A percentile compares a stretch with the other conserved stretches of the same genome.
Conservation (phyloP, 2,113 vertebrate species). For the Asarcornis scutulata region DNA sequence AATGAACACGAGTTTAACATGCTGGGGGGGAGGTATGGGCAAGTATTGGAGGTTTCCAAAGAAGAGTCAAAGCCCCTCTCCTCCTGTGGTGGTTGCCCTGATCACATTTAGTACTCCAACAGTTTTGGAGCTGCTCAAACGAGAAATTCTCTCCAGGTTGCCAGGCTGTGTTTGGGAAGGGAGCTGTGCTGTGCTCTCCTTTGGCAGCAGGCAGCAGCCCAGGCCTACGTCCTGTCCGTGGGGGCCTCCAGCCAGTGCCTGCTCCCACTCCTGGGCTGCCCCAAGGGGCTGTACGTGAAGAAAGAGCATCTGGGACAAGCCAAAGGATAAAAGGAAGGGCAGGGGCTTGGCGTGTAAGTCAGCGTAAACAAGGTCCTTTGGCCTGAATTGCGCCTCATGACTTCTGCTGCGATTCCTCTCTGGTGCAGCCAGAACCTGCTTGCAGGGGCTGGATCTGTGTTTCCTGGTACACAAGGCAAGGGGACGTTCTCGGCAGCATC, state of each 20-base stretch:
- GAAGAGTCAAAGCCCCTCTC: neutral
- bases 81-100: neutral
- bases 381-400: neutral
- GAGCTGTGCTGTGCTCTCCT: neutral
- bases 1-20: fast-evolving
- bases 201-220: neutral
- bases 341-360: neutral
- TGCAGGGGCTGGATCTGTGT: conserved; percentile 24
- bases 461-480: conserved; percentile 41
- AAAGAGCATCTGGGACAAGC: neutral
- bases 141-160: neutral
- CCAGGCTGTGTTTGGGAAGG: neutral
- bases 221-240: fast-evolving
- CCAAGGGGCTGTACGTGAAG: neutral
- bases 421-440: neutral
- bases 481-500: neutral
- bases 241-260: neutral
- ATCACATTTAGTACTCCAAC: neutral
- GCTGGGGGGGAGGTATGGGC: neutral
- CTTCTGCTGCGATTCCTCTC: neutral
- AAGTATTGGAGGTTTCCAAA: neutral
- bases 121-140: neutral
- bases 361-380: neutral
- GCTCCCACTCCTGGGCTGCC: neutral
- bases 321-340: neutral